Conservation (phyloP, 2,888 invertebrate species). For the Dorcus hopei region DNA sequence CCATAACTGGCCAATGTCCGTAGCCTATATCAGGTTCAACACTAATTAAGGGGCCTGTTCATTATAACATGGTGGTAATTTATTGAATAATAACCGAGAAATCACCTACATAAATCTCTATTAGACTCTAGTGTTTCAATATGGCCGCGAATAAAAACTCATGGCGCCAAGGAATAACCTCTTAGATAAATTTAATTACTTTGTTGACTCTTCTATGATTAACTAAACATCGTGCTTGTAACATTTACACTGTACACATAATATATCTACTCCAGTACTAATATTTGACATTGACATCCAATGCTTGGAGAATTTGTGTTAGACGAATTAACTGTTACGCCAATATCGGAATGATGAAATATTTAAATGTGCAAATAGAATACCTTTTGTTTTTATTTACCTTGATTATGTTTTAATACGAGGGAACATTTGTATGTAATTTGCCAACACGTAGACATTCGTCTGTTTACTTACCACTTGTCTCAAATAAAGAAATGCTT, state of each 20-base stretch:
- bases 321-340: no score
- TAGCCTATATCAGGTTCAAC: slow-evolving; percentile 43
- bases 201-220: slow-evolving; percentile 17
- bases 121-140: slow-evolving; percentile 44
- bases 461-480: no score
- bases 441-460: no score
- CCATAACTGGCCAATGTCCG: slow-evolving; percentile 45
- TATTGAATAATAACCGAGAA: slow-evolving; percentile 50
- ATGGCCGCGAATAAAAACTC: slow-evolving; percentile 41
- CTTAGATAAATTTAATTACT: slow-evolving; percentile 39
- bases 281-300: background rate
- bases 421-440: no score
- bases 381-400: no score
- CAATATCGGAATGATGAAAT: no score
- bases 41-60: slow-evolving; percentile 46
- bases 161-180: slow-evolving; percentile 42
- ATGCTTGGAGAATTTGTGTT: no score
- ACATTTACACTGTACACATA: slow-evolving; percentile 10
- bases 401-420: no score
- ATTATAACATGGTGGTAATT: slow-evolving; percentile 46
- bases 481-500: no score
- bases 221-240: slow-evolving; percentile 9
- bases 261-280: background rate
- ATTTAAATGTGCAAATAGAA: no score
- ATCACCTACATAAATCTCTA: slow-evolving; percentile 50